These are phyloP conservation scores for Chrysolina oricalcia DNA, from an alignment of 2,888 invertebrate species.

Conservation along the genomic window DNA sequence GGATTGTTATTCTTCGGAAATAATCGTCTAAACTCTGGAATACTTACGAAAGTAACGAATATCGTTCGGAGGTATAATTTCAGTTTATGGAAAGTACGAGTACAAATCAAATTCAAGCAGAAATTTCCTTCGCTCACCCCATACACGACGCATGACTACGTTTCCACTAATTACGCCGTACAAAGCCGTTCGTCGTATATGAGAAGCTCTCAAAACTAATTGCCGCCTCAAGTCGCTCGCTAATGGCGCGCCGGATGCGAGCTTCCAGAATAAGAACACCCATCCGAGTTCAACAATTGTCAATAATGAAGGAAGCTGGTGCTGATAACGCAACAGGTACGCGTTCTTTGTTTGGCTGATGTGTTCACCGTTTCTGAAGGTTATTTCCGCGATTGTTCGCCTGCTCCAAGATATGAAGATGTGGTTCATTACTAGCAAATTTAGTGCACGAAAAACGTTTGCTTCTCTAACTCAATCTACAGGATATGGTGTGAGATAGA, in stretches of 20 bases:
- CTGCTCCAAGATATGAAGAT: not conserved
- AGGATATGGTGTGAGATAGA: too few relatives aligned
- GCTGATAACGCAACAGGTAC: constrained; percentile 46
- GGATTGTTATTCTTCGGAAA: too few relatives aligned
- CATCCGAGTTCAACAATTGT: constrained; percentile 48
- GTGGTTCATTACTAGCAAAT: not conserved
- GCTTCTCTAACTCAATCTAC: too few relatives aligned
- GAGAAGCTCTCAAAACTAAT: constrained; percentile 47
- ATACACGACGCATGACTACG: constrained; percentile 52
- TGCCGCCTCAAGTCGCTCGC: constrained; percentile 56
- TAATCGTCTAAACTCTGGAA: too few relatives aligned
- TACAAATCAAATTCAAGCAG: too few relatives aligned
- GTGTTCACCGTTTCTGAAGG: constrained; percentile 34
- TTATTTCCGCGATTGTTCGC: not conserved
- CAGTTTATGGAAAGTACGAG: too few relatives aligned
- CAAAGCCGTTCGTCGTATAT: constrained; percentile 17
- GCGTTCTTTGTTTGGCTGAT: constrained; percentile 45
- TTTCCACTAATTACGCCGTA: constrained; percentile 38
- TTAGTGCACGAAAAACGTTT: too few relatives aligned
- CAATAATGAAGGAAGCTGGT: constrained; percentile 47
- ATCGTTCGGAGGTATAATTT: too few relatives aligned
- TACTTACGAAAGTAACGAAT: too few relatives aligned
- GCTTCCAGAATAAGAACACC: constrained; percentile 49
- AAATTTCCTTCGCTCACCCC: constrained; percentile 25
- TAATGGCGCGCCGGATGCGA: constrained; percentile 55